Percentiles rank a stretch among this genome's conserved stretches.
Conservation (phyloP, 2,113 vertebrate species). For the Charadrius vociferus region DNA sequence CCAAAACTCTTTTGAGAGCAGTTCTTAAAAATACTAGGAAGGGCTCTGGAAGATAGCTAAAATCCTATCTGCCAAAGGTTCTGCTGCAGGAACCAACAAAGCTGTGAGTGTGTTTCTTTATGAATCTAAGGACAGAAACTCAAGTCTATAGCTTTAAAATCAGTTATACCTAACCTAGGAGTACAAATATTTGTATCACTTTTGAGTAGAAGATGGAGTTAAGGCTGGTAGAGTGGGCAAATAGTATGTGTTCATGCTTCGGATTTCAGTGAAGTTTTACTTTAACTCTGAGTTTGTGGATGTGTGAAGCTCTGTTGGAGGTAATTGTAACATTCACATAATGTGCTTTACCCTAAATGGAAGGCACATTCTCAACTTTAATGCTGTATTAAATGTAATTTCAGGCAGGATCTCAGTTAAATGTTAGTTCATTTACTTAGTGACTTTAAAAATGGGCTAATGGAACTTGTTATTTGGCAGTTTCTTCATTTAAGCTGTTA, state of each 20-base stretch:
- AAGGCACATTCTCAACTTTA: neutral
- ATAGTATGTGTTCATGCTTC: neutral
- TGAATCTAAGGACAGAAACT: neutral
- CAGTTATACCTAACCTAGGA: neutral
- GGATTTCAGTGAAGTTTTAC: neutral
- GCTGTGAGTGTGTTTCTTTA: neutral
- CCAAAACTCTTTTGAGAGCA: neutral
- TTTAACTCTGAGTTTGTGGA: neutral
- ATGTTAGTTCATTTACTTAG: neutral
- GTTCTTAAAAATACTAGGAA: neutral
- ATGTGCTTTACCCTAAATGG: neutral
- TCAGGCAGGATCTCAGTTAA: neutral
- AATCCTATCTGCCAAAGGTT: neutral
- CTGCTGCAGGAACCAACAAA: neutral
- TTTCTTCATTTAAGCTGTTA: constrained; percentile 28
- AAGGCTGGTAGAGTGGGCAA: neutral
- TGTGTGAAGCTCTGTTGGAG: neutral
- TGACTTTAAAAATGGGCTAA: constrained; percentile 2
- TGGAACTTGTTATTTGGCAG: neutral
- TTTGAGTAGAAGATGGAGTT: neutral
- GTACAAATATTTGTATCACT: neutral
- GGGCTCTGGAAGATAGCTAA: neutral
- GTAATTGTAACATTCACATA: neutral
- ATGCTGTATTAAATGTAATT: neutral
- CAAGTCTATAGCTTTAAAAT: neutral